These are phyloP conservation scores for Todus mexicanus DNA, from an alignment of 2,797 vertebrate genomes.

Conservation along the genomic window DNA sequence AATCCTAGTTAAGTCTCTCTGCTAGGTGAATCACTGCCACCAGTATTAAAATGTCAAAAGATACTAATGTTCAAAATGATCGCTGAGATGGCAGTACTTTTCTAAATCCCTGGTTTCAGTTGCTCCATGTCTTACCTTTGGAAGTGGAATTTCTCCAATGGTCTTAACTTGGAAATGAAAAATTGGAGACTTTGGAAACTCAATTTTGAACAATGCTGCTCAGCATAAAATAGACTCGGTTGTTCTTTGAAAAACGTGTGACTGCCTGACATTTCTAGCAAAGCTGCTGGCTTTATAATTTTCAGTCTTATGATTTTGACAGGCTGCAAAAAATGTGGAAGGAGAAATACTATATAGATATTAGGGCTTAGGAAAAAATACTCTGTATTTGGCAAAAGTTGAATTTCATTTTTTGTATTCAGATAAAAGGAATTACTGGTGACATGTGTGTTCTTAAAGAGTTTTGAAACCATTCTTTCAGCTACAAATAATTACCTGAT, in stretches of 20 bases:
- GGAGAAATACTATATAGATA: not conserved
- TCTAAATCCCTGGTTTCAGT: not conserved
- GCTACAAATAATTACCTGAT: not conserved
- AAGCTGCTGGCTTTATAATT: constrained; percentile 21
- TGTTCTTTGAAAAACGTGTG: constrained; percentile 21
- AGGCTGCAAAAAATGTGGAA: not conserved
- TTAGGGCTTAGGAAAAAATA: not conserved
- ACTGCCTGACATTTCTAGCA: constrained; percentile 27
- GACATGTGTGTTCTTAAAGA: not conserved
- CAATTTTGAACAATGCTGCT: constrained; percentile 32
- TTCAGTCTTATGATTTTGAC: not conserved
- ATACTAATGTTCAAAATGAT: constrained; percentile 6
- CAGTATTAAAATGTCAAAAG: constrained; percentile 31
- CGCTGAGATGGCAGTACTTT: constrained; percentile 19
- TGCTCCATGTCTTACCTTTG: not conserved
- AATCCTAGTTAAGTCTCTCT: constrained; percentile 40
- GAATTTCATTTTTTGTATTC: not conserved
- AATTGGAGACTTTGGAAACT: not conserved
- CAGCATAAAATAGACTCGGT: constrained; percentile 4
- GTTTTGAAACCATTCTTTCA: not conserved
- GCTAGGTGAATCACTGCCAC: constrained; percentile 15
- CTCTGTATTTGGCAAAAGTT: not conserved
- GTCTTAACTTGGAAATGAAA: constrained; percentile 32
- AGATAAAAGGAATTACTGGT: not conserved
- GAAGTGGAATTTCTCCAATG: constrained; percentile 22